These are phyloP conservation scores for Drosophila niveifrons DNA, from an alignment of 2,888 invertebrate genomes.

Conservation along the genomic window DNA sequence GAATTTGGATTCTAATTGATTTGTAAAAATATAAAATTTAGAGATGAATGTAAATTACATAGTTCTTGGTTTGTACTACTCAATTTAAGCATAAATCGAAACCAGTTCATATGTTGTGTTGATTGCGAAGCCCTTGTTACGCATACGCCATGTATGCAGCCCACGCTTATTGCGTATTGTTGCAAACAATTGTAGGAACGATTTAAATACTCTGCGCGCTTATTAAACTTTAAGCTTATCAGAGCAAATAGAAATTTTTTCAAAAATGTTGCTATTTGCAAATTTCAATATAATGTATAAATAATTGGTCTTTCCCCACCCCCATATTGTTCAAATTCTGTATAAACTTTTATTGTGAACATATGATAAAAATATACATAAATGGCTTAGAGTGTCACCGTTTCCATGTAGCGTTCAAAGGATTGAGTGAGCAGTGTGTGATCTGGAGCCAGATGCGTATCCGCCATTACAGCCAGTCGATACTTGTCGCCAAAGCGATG, in stretches of 20 bases:
- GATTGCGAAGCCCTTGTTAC: constrained; percentile 38
- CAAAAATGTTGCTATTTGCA: too few relatives aligned
- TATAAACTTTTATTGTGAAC: background rate
- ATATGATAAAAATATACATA: background rate
- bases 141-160: constrained; percentile 32
- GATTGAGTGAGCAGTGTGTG: constrained; percentile 82
- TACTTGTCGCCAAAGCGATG: constrained; percentile 84
- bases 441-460: constrained; percentile 84
- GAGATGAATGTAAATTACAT: too few relatives aligned
- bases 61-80: background rate
- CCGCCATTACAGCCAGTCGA: constrained; percentile 84
- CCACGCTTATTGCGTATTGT: background rate
- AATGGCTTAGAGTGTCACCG: constrained; percentile 53
- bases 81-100: background rate
- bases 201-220: too few relatives aligned
- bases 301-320: too few relatives aligned
- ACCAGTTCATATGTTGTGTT: constrained; percentile 25
- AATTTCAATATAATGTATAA: too few relatives aligned
- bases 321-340: too few relatives aligned
- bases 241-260: too few relatives aligned
- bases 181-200: too few relatives aligned
- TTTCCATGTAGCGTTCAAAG: constrained; percentile 84
- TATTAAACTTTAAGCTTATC: too few relatives aligned
- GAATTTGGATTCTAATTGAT: too few relatives aligned
- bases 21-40: too few relatives aligned